Conservation (phyloP, 2,113 vertebrate genomes). For the Scomber scombrus region DNA sequence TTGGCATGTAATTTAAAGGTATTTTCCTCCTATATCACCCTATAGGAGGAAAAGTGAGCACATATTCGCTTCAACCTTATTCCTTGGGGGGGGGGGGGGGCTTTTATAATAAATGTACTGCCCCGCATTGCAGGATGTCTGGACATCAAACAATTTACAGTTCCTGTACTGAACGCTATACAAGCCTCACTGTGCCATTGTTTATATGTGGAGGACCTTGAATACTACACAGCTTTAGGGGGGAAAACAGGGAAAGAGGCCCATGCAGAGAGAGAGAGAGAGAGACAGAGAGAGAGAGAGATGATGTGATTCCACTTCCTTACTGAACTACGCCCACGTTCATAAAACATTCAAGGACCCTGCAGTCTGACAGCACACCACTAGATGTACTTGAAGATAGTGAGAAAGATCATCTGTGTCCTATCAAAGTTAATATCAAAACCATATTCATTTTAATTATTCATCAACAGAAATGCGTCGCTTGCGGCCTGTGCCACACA, state of each 20-base stretch:
- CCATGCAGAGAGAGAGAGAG: background rate
- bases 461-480: slow-evolving; percentile 43
- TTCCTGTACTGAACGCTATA: background rate
- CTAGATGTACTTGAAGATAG: slow-evolving; percentile 34
- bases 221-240: slow-evolving; percentile 29
- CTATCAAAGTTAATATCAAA: slow-evolving; percentile 64
- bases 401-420: slow-evolving; percentile 59
- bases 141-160: background rate
- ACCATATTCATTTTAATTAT: slow-evolving; percentile 62
- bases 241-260: slow-evolving; percentile 22
- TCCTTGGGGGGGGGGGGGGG: no score
- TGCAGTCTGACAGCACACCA: slow-evolving; percentile 47
- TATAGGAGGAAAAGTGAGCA: background rate
- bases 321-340: slow-evolving; percentile 71
- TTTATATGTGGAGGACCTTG: slow-evolving; percentile 14
- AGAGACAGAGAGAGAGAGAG: slow-evolving; percentile 23
- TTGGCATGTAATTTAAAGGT: no score
- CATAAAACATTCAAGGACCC: slow-evolving; percentile 77
- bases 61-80: no score
- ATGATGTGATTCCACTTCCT: slow-evolving; percentile 51
- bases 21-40: background rate
- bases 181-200: background rate
- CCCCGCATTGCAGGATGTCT: background rate
- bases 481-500: background rate
- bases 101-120: no score